These are phyloP conservation scores for Hydrolagus colliei DNA, from an alignment of 2,797 vertebrate species.

Conservation along the genomic window DNA sequence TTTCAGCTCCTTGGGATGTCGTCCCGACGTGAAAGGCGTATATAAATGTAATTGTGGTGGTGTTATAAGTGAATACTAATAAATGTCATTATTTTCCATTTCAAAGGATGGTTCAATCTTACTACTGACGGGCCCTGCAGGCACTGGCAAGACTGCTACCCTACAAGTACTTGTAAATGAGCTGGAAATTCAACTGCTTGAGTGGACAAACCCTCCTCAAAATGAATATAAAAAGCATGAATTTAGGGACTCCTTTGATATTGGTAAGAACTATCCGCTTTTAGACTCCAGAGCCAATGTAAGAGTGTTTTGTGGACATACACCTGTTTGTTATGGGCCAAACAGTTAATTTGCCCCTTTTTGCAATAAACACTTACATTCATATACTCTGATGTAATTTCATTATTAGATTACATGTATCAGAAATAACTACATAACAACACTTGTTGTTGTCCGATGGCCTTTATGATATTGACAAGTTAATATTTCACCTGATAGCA, in stretches of 20 bases:
- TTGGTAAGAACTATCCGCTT: slow-evolving; percentile 65
- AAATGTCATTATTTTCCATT: slow-evolving; percentile 34
- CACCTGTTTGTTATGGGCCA: too few relatives aligned
- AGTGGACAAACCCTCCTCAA: slow-evolving; percentile 79
- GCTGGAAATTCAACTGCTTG: slow-evolving; percentile 69
- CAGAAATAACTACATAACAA: too few relatives aligned
- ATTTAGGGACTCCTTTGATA: slow-evolving; percentile 52
- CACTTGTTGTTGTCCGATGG: too few relatives aligned
- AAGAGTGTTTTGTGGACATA: too few relatives aligned
- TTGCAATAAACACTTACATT: too few relatives aligned
- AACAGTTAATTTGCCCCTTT: too few relatives aligned
- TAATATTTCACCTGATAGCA: too few relatives aligned
- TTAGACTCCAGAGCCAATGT: slow-evolving; percentile 51
- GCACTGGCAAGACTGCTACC: slow-evolving; percentile 86
- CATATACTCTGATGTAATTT: too few relatives aligned
- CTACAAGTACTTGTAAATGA: slow-evolving; percentile 70
- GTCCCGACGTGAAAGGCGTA: not conserved
- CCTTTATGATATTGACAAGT: too few relatives aligned
- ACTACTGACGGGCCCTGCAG: slow-evolving; percentile 80
- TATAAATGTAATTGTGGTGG: too few relatives aligned
- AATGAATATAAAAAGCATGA: slow-evolving; percentile 59
- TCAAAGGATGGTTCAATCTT: slow-evolving; percentile 68
- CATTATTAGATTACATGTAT: too few relatives aligned
- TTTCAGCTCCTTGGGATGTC: too few relatives aligned
- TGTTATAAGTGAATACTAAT: not conserved